phyloP scores from a whole-genome alignment of 2,888 invertebrate species.

The Sinhomidia bicolor region DNA sequence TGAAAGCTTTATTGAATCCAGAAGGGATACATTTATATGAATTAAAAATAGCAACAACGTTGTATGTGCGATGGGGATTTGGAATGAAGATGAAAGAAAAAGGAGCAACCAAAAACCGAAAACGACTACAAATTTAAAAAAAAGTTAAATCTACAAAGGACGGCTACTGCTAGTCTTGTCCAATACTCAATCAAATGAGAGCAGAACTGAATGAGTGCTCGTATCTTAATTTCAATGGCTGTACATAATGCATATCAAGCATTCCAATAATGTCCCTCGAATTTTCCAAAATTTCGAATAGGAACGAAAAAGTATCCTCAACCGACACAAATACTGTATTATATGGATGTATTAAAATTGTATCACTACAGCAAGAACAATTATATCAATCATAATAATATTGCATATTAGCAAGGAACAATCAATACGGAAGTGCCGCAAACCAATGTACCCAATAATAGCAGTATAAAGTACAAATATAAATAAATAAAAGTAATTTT shows the following conservation, averaged over 20 bases:
- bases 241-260: slow-evolving; percentile 38
- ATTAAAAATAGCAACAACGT: slow-evolving; percentile 14
- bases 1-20: not conserved
- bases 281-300: not conserved
- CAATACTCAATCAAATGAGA: slow-evolving; percentile 77
- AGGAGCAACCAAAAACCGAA: slow-evolving; percentile 23
- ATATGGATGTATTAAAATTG: not conserved
- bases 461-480: slow-evolving; percentile 22
- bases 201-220: slow-evolving; percentile 74
- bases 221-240: slow-evolving; percentile 18
- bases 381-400: slow-evolving; percentile 15
- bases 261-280: slow-evolving; percentile 24
- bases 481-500: not conserved
- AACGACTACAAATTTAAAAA: not conserved
- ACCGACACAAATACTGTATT: slow-evolving; percentile 1
- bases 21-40: not conserved
- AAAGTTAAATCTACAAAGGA: slow-evolving; percentile 26
- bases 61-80: not conserved
- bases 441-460: slow-evolving; percentile 67
- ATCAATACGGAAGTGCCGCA: slow-evolving; percentile 55
- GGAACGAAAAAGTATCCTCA: slow-evolving; percentile 16
- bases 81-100: slow-evolving; percentile 16
- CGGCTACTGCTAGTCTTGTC: slow-evolving; percentile 31
- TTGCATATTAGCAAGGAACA: slow-evolving; percentile 63
- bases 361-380: slow-evolving; percentile 62